These are phyloP conservation scores for Trinectes maculatus DNA, from an alignment of 2,113 vertebrate species.

Conservation along the genomic window DNA sequence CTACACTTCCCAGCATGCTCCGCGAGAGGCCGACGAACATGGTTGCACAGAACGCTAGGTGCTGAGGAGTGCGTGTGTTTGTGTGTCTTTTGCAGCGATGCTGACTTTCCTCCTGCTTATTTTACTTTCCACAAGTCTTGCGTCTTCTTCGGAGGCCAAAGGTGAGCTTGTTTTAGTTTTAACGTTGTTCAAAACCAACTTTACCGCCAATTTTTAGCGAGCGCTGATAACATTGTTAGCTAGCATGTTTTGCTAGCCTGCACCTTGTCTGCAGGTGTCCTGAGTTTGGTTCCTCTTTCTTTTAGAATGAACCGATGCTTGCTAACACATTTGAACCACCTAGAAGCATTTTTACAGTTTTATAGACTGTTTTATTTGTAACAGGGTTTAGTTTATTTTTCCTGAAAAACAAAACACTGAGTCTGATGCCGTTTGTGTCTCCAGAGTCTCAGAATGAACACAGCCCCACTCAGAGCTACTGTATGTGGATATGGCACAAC, in stretches of 20 bases:
- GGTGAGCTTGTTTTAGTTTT: constrained; percentile 33
- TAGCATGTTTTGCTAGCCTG: constrained; percentile 32
- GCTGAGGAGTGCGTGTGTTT: background rate
- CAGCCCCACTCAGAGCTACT: constrained; percentile 60
- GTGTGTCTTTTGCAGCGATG: constrained; percentile 14
- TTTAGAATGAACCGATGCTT: background rate
- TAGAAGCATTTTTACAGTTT: background rate
- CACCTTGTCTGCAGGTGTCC: constrained; percentile 8
- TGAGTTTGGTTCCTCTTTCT: no score
- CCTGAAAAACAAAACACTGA: background rate
- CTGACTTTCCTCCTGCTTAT: background rate
- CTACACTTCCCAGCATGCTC: constrained; percentile 69
- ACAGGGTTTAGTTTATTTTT: no score
- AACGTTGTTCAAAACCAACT: background rate
- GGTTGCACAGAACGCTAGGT: constrained; percentile 42
- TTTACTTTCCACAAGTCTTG: background rate
- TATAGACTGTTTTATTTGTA: no score
- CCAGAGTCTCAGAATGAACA: constrained; percentile 64
- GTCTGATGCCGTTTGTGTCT: constrained; percentile 17
- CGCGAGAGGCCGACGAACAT: constrained; percentile 55
- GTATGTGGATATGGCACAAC: constrained; percentile 86
- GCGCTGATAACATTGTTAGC: background rate
- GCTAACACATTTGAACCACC: background rate
- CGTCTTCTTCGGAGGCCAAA: constrained; percentile 28
- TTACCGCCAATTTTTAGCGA: background rate